Evolutionary conservation across 2,888 invertebrate species (phyloP).

Genomic region (Vesta saturnalis): DNA sequence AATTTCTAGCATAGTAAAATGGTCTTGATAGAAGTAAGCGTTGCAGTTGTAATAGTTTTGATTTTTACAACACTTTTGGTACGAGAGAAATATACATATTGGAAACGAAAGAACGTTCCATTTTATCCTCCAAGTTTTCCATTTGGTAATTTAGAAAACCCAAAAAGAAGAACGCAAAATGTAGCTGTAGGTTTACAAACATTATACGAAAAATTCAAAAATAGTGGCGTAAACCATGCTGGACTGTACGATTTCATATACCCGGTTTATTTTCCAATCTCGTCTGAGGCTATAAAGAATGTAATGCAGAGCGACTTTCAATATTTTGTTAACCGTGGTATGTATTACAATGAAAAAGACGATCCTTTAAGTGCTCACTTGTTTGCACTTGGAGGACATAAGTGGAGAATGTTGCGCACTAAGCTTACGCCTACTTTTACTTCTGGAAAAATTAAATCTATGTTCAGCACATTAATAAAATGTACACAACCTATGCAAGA

Average conservation of each 20-base stretch:
- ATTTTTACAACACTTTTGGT: not conserved
- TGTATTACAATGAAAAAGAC: conserved; percentile 25
- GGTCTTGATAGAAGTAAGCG: no score
- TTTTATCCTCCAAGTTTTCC: conserved; percentile 19
- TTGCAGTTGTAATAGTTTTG: no score
- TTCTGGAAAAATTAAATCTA: not conserved
- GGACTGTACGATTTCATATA: conserved; percentile 19
- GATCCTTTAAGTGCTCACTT: conserved; percentile 18
- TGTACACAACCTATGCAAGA: conserved; percentile 11
- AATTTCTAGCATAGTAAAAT: no score
- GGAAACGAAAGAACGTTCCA: conserved; percentile 27
- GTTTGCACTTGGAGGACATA: conserved; percentile 17
- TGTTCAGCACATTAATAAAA: not conserved
- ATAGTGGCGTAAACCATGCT: conserved; percentile 23
- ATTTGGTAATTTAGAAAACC: conserved; percentile 23
- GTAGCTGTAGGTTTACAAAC: not conserved
- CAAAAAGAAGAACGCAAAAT: not conserved
- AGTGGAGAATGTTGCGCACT: conserved; percentile 21
- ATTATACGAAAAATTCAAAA: conserved; percentile 19
- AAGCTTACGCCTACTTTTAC: conserved; percentile 19
- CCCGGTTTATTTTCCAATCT: conserved; percentile 22
- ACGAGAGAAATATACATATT: conserved; percentile 13
- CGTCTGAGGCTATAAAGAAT: conserved; percentile 12
- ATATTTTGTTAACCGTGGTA: conserved; percentile 20
- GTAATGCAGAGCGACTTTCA: conserved; percentile 26